phyloP scores from a whole-genome alignment of 1,140 invertebrate genomes.

The Mizuhopecten yessoensis region DNA sequence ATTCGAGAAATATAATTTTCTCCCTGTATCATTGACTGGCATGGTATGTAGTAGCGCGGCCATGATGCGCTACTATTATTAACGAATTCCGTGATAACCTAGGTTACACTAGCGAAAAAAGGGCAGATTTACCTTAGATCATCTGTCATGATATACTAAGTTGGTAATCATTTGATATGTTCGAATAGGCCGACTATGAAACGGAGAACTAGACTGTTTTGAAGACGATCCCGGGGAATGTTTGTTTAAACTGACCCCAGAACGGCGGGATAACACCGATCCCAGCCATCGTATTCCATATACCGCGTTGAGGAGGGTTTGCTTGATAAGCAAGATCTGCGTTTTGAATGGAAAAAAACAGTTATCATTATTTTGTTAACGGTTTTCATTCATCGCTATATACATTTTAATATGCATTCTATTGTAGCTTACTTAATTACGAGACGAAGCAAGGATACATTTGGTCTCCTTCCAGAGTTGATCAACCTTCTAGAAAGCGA shows the following conservation, averaged over 20 bases:
- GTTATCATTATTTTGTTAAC: too few relatives aligned
- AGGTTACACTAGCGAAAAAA: conserved; percentile 36
- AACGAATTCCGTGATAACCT: conserved; percentile 16
- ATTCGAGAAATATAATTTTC: conserved; percentile 21
- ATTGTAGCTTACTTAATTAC: too few relatives aligned
- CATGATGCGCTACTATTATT: background rate
- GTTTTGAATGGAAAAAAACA: too few relatives aligned
- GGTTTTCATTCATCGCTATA: too few relatives aligned
- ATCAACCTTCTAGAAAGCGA: too few relatives aligned
- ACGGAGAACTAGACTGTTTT: background rate
- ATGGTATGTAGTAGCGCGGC: background rate
- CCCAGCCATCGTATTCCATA: background rate
- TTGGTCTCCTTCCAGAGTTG: too few relatives aligned
- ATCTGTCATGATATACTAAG: background rate
- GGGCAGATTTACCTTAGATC: conserved; percentile 14
- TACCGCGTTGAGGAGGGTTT: too few relatives aligned
- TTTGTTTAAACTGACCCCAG: background rate
- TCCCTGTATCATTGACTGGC: background rate
- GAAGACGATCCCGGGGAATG: background rate
- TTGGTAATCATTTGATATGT: conserved; percentile 39
- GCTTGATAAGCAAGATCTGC: too few relatives aligned
- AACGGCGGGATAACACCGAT: background rate
- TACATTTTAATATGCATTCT: too few relatives aligned
- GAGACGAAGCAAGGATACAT: too few relatives aligned
- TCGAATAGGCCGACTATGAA: background rate